Evolutionary conservation across 2,113 vertebrate genomes (phyloP).

Genomic region (Bombycilla garrulus): DNA sequence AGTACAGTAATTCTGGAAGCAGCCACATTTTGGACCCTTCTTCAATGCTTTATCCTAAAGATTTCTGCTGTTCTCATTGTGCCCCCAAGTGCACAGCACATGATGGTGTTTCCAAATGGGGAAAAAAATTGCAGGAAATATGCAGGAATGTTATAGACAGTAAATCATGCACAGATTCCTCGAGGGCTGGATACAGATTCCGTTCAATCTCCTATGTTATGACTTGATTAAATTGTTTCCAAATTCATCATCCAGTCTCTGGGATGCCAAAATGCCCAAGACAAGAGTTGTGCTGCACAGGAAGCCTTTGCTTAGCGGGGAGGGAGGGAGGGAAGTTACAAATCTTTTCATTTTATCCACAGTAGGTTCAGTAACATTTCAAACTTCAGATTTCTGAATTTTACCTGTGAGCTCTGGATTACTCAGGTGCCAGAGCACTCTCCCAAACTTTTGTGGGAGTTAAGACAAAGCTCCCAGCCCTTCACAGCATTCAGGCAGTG

Average conservation of each 20-base stretch:
- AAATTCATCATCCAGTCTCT: not conserved
- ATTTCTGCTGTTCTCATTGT: not conserved
- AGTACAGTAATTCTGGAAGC: not conserved
- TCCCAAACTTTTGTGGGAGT: not conserved
- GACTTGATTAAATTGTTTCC: constrained; percentile 30
- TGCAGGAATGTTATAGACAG: not conserved
- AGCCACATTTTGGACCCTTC: not conserved
- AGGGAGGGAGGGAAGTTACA: not conserved
- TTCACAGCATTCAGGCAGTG: not conserved
- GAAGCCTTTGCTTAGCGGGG: not conserved
- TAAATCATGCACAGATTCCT: not conserved
- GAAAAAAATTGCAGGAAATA: not conserved
- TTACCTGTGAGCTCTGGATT: not conserved
- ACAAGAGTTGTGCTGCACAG: not conserved
- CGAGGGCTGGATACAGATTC: not conserved
- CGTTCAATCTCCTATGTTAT: not conserved
- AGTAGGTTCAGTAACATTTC: not conserved
- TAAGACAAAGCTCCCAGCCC: not conserved
- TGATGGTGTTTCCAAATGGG: not conserved
- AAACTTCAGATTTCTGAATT: not conserved
- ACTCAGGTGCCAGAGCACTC: not conserved
- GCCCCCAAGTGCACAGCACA: not conserved
- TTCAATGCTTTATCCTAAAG: not conserved
- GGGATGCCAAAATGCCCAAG: not conserved
- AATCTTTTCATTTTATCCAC: not conserved